A percentile compares a stretch with the other conserved stretches of the same genome.
Conservation (phyloP, 2,113 vertebrate species). For the Columbina picui region DNA sequence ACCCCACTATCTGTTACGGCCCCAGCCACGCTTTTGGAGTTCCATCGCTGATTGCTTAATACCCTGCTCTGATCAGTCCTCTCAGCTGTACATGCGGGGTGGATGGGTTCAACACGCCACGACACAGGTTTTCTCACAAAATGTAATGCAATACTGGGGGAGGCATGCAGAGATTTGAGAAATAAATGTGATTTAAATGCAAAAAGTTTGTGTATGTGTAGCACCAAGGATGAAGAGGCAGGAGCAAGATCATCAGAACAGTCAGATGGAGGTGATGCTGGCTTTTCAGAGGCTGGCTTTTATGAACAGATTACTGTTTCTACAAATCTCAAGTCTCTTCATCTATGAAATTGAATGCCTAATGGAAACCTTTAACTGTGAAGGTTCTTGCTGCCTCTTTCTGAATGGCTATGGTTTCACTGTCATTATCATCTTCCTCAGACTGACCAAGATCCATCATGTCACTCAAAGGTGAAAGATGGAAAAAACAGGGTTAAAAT, state of each 20-base stretch:
- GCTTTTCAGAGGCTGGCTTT: not conserved
- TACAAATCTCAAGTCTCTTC: not conserved
- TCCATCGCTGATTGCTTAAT: not conserved
- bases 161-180: not conserved
- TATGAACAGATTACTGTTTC: not conserved
- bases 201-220: not conserved
- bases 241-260: not conserved
- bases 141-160: not conserved
- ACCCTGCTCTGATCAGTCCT: fast-evolving
- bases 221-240: not conserved
- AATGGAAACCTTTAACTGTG: not conserved
- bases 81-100: fast-evolving
- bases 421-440: not conserved
- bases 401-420: not conserved
- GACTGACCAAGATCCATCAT: fast-evolving
- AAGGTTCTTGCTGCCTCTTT: not conserved
- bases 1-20: fast-evolving
- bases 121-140: not conserved
- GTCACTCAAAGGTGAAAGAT: not conserved
- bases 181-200: not conserved
- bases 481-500: not conserved
- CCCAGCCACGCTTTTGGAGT: fast-evolving
- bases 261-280: not conserved
- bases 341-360: not conserved
- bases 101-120: fast-evolving